Evolutionary conservation across 2,888 invertebrate species (phyloP).

Genomic region (Drosophila mettleri): DNA sequence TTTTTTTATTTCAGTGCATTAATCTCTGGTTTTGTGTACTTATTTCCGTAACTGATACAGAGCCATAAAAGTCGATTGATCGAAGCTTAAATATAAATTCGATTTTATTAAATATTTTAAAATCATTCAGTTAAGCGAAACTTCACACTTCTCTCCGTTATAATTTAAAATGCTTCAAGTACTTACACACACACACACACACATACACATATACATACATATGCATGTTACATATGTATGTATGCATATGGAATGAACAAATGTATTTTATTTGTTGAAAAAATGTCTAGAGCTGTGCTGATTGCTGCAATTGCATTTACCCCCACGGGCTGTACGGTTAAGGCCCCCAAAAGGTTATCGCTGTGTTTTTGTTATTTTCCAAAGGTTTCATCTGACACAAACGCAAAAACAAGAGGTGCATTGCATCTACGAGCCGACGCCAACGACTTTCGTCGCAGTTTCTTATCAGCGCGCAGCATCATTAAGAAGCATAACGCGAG

Average conservation of each 20-base stretch:
- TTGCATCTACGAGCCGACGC: slow-evolving; percentile 3
- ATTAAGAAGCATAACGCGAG: neutral
- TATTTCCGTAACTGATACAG: slow-evolving; percentile 17
- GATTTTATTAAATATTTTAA: neutral
- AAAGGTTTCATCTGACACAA: slow-evolving; percentile 24
- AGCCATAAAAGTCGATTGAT: slow-evolving; percentile 14
- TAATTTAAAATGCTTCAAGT: neutral
- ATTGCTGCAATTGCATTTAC: slow-evolving; percentile 47
- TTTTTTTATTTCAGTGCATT: slow-evolving; percentile 1
- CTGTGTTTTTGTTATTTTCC: slow-evolving; percentile 65
- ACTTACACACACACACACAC: neutral
- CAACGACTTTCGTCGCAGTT: slow-evolving; percentile 20
- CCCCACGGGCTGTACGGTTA: slow-evolving; percentile 48
- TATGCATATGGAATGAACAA: no score
- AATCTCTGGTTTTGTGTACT: slow-evolving; percentile 8
- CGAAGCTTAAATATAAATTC: slow-evolving; percentile 3
- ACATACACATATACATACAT: no score
- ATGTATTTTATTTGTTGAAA: neutral
- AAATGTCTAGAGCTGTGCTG: neutral
- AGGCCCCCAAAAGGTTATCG: slow-evolving; percentile 68
- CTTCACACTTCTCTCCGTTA: neutral
- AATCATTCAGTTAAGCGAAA: neutral
- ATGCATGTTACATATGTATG: no score
- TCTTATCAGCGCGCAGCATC: slow-evolving; percentile 61
- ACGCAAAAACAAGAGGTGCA: slow-evolving; percentile 30